phyloP scores from a whole-genome alignment of 2,888 invertebrate genomes.

The Cecidostiba fungosa region DNA sequence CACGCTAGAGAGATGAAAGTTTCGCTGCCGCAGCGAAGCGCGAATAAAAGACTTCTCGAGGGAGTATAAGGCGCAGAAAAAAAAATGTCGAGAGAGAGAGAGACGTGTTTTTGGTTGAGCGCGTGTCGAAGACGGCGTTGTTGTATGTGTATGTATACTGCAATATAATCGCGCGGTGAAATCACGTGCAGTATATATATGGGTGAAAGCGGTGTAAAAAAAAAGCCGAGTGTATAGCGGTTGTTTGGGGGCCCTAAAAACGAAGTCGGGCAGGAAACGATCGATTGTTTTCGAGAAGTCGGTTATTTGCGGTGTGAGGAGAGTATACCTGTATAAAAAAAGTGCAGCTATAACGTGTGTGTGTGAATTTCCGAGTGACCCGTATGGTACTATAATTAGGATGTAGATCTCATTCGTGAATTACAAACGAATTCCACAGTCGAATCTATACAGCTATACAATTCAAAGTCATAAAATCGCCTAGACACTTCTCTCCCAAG shows the following conservation, averaged over 20 bases:
- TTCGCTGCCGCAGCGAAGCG: not conserved
- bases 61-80: not conserved
- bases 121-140: not conserved
- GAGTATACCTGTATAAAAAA: no score
- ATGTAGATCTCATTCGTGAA: no score
- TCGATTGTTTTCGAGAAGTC: constrained; percentile 53
- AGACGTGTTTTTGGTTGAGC: not conserved
- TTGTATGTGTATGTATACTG: not conserved
- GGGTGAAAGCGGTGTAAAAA: constrained; percentile 48
- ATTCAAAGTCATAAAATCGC: no score
- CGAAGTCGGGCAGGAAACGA: constrained; percentile 18
- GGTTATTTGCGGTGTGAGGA: not conserved
- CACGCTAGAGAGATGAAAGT: not conserved
- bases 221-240: not conserved
- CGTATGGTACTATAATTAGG: no score
- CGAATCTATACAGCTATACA: no score
- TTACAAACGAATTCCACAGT: no score
- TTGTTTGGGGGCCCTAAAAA: constrained; percentile 8
- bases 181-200: constrained; percentile 5
- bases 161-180: constrained; percentile 55
- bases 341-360: not conserved
- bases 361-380: not conserved
- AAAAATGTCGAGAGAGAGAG: not conserved
- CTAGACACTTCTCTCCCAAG: no score
- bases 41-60: not conserved